These are phyloP conservation scores for Shinisaurus crocodilurus DNA, from an alignment of 2,113 vertebrate genomes.

Conservation along the genomic window DNA sequence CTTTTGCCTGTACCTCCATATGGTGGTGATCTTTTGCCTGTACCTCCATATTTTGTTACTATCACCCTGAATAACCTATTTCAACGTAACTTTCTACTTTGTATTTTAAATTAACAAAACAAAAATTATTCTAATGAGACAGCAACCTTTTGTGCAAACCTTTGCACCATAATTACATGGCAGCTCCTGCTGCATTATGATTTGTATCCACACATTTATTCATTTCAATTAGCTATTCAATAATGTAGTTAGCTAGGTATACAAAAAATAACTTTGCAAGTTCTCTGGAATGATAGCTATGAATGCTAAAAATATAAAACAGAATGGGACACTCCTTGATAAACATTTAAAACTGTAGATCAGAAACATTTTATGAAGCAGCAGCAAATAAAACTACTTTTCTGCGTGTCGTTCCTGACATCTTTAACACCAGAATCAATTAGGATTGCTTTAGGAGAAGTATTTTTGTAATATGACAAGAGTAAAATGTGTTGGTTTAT, in stretches of 20 bases:
- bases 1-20: conserved; percentile 38
- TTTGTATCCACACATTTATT: conserved; percentile 16
- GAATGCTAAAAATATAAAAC: background rate
- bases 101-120: conserved; percentile 8
- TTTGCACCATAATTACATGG: background rate
- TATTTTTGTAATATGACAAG: conserved; percentile 43
- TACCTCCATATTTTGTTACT: conserved; percentile 8
- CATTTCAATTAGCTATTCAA: background rate
- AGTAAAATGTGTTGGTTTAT: background rate
- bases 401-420: background rate
- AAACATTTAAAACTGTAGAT: background rate
- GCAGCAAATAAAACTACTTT: background rate
- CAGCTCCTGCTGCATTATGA: background rate
- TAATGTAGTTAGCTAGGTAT: conserved; percentile 17
- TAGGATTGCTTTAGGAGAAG: background rate
- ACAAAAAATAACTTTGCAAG: conserved; percentile 1
- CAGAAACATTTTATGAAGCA: background rate
- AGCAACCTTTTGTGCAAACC: background rate
- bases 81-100: conserved; percentile 35
- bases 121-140: conserved; percentile 1
- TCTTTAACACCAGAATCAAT: background rate
- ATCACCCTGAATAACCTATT: conserved; percentile 9
- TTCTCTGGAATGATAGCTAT: conserved; percentile 12
- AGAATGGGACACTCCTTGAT: background rate
- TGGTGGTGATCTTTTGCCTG: conserved; percentile 39